A percentile compares a stretch with the other conserved stretches of the same genome.
Evolutionary conservation across 1,140 invertebrate species (phyloP).

Genomic region (Ceratina australensis): DNA sequence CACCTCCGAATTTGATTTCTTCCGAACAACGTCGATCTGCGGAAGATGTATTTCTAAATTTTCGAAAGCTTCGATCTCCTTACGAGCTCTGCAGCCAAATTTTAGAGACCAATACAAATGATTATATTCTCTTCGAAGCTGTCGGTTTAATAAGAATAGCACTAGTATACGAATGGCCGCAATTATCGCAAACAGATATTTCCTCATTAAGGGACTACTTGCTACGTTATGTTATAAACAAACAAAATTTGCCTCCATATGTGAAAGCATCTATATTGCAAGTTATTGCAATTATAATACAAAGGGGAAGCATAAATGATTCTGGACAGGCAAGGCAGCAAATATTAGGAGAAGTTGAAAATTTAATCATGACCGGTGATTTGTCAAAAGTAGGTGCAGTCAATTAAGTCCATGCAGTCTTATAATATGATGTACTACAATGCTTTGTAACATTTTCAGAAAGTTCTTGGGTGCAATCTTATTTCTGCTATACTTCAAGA

Average conservation of each 20-base stretch:
- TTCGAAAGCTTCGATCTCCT: slow-evolving; percentile 90
- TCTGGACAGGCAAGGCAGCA: slow-evolving; percentile 84
- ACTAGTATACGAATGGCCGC: slow-evolving; percentile 90
- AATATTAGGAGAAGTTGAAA: slow-evolving; percentile 87
- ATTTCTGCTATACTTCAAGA: slow-evolving; percentile 92
- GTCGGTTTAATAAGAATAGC: slow-evolving; percentile 91
- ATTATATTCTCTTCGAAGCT: slow-evolving; percentile 93
- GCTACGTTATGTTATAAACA: slow-evolving; percentile 87
- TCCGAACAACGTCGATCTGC: slow-evolving; percentile 88
- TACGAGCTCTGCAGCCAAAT: slow-evolving; percentile 90
- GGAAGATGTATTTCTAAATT: slow-evolving; percentile 89
- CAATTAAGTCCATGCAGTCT: slow-evolving; percentile 12
- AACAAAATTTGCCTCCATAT: slow-evolving; percentile 81
- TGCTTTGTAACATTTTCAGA: slow-evolving; percentile 75
- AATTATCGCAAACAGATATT: slow-evolving; percentile 84
- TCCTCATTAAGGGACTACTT: slow-evolving; percentile 88
- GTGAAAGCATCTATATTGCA: slow-evolving; percentile 86
- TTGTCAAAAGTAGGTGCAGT: slow-evolving; percentile 77
- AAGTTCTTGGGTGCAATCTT: slow-evolving; percentile 89
- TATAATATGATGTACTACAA: not conserved
- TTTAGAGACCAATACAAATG: slow-evolving; percentile 87
- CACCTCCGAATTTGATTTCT: slow-evolving; percentile 89
- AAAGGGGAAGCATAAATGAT: slow-evolving; percentile 88
- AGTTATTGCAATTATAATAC: slow-evolving; percentile 92
- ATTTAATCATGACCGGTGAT: slow-evolving; percentile 84